Percentiles rank a stretch among this genome's conserved stretches.
phyloP scores from a whole-genome alignment of 92 coral and sea anemone species.

The Phymanthus crucifer region DNA sequence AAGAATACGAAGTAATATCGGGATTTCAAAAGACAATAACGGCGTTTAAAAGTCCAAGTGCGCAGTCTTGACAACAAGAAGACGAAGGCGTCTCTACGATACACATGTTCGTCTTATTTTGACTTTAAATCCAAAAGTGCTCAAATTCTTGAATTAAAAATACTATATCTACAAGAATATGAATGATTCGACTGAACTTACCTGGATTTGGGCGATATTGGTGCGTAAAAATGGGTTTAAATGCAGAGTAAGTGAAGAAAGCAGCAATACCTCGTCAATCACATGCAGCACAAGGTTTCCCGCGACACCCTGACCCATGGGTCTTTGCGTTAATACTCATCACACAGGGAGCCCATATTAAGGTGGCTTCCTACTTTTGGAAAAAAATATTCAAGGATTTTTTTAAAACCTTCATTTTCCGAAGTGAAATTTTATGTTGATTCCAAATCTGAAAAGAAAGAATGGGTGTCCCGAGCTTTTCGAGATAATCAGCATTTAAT shows the following conservation, averaged over 20 bases:
- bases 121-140: not conserved
- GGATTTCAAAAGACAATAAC: not conserved
- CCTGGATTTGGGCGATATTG: not conserved
- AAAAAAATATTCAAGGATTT: not conserved
- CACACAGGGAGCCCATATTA: not conserved
- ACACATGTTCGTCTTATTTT: not conserved
- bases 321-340: not conserved
- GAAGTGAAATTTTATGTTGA: too few relatives aligned
- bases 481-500: too few relatives aligned
- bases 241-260: not conserved
- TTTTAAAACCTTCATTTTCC: not conserved
- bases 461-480: too few relatives aligned
- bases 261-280: not conserved
- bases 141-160: not conserved
- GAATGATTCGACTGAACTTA: not conserved
- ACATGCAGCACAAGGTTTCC: not conserved
- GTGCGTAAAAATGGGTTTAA: not conserved
- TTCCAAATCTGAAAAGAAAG: too few relatives aligned
- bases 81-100: not conserved
- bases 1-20: not conserved
- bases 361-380: too few relatives aligned
- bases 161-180: not conserved
- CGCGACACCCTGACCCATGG: constrained; percentile 27
- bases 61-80: not conserved
- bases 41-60: not conserved